Base-by-base conservation (phyloP, 2,888 invertebrate genomes). In the Lymantria dispar region DNA sequence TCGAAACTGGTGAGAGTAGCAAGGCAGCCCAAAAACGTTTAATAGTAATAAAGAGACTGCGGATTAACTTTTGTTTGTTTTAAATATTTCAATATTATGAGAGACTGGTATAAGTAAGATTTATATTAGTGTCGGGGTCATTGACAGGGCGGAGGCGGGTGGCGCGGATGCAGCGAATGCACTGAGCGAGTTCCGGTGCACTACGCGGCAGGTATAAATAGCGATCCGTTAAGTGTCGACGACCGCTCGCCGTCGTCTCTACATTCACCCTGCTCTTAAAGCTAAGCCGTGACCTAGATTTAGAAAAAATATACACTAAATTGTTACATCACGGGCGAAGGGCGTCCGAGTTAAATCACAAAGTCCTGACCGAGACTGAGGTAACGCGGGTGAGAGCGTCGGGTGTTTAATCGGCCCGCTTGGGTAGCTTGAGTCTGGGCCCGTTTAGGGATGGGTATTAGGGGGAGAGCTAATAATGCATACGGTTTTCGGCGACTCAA, bases 141-240 rank as follows among this genome's bases (percentile, higher is more conserved):
- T 87, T 90, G 90, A 90, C 90, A 90, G 88, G 75, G 76, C 78
- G 72, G 77, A 83, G 80, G 74, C 76, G 79, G 73, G 76, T 72
- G 72, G 76, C 75, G 76, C 85, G 88, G 87, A 87, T 90, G 90
- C 90, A 90, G 78, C 82, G 87, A 86, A 74, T 89, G 90, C 89
- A 89, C 80, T 80, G 81, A 82, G 83, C 83, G 80, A 83, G 88
- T 90, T 89, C 90, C 90, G 90, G 89, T 89, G 89, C 87, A 87
- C 83, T 84, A 84, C 86, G 80, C 74, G 78, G 80, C 89, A 89
- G 89, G 90, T 91, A 91, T 89, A 89, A 89, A 91, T 91, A 91
- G 90, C 86, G 83, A 80, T 80, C 90, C 90, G 90, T 90, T 91
- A 22, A 90, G 89, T 87, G 90, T 90, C 90, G 89, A 88, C 87